Conservation (phyloP, 2,797 vertebrate species). For the Rhabdophis nuchalis region DNA sequence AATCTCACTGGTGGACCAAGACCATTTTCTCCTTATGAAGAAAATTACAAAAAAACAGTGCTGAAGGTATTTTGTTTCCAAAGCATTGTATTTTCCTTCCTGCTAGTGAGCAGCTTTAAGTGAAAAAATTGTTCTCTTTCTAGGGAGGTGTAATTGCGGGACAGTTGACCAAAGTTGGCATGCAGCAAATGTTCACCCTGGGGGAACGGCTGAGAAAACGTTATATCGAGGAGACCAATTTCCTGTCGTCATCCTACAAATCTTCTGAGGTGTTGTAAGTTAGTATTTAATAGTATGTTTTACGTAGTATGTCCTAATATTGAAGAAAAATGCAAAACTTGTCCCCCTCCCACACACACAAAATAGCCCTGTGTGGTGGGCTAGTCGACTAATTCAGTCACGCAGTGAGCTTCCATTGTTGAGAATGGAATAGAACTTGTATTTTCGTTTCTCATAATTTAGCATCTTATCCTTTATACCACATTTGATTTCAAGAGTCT, state of each 20-base stretch:
- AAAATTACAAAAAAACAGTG: slow-evolving; percentile 71
- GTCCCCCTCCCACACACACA: neutral
- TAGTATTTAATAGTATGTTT: neutral
- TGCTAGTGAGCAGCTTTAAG: neutral
- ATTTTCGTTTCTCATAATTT: neutral
- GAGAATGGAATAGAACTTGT: neutral
- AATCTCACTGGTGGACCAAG: slow-evolving; percentile 82
- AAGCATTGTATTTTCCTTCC: neutral
- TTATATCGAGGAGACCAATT: slow-evolving; percentile 80
- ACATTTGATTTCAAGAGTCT: neutral
- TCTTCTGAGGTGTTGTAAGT: slow-evolving; percentile 91
- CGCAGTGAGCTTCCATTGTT: neutral
- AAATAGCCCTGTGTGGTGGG: neutral
- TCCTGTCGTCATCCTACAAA: slow-evolving; percentile 81
- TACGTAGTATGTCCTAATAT: neutral
- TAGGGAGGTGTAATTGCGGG: slow-evolving; percentile 86
- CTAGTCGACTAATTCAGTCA: neutral
- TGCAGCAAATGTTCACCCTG: slow-evolving; percentile 90
- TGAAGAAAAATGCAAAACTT: neutral
- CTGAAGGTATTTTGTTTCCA: slow-evolving; percentile 61
- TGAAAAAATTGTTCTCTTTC: neutral
- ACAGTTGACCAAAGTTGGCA: slow-evolving; percentile 90
- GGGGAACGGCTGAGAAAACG: slow-evolving; percentile 81
- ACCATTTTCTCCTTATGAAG: slow-evolving; percentile 77
- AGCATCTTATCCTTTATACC: neutral